These are phyloP conservation scores for Nomada fabriciana DNA, from an alignment of 2,888 invertebrate species.

Conservation along the genomic window DNA sequence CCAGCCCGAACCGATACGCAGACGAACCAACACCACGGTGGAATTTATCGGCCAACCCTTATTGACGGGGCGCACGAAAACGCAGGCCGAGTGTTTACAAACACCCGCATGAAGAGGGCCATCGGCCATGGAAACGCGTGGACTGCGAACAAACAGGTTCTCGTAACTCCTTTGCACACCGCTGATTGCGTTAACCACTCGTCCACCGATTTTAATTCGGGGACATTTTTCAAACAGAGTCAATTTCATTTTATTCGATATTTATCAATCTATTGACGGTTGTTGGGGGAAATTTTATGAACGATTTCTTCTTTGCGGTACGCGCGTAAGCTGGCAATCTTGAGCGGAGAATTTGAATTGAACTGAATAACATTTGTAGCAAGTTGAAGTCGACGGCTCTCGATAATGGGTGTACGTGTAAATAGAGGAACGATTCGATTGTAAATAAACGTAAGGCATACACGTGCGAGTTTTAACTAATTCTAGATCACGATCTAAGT, in stretches of 20 bases:
- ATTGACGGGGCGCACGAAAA: conserved; percentile 41
- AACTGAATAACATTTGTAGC: no score
- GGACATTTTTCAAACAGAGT: no score
- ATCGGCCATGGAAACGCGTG: conserved; percentile 23
- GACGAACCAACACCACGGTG: conserved; percentile 11
- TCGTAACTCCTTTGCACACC: conserved; percentile 17
- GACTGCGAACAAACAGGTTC: conserved; percentile 11
- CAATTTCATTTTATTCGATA: no score
- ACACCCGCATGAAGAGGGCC: conserved; percentile 13
- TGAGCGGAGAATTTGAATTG: no score
- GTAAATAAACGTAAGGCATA: conserved; percentile 70
- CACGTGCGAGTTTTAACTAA: conserved; percentile 67
- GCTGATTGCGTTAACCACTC: conserved; percentile 7
- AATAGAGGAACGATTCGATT: conserved; percentile 54
- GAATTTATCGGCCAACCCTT: conserved; percentile 54
- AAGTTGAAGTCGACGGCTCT: background rate
- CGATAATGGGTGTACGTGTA: conserved; percentile 26
- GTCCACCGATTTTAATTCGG: background rate
- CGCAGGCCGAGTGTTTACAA: conserved; percentile 27
- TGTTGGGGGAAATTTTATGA: no score
- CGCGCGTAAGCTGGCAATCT: no score
- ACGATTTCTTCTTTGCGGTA: no score
- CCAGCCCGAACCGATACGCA: conserved; percentile 18
- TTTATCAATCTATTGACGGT: no score
- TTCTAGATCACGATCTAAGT: conserved; percentile 71